phyloP scores from a whole-genome alignment of 2,888 invertebrate species.

The Dusona sp. region DNA sequence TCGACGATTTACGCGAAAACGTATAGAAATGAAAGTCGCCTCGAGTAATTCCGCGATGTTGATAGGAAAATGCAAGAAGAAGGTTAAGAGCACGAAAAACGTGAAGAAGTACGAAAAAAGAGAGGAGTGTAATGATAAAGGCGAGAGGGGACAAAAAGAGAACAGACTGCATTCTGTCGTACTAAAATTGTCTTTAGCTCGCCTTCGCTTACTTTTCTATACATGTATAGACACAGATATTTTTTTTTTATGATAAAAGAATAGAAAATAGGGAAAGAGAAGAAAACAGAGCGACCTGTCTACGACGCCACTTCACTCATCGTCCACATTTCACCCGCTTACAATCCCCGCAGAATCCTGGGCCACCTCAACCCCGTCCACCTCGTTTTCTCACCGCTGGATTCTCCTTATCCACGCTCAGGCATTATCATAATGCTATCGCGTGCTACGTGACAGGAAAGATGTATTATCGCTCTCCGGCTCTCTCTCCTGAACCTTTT shows the following conservation, averaged over 20 bases:
- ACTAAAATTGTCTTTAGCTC: constrained; percentile 8
- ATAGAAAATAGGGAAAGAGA: constrained; percentile 60
- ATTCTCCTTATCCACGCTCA: constrained; percentile 79
- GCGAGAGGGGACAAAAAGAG: not conserved
- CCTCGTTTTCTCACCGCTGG: constrained; percentile 67
- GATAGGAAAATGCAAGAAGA: constrained; percentile 13
- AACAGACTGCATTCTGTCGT: not conserved
- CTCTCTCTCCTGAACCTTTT: not conserved
- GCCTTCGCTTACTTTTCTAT: constrained; percentile 3
- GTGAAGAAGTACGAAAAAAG: constrained; percentile 2
- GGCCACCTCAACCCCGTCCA: constrained; percentile 33
- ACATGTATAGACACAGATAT: not conserved
- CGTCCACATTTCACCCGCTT: constrained; percentile 75
- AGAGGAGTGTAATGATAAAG: constrained; percentile 3
- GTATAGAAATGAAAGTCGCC: constrained; percentile 61
- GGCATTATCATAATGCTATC: constrained; percentile 83
- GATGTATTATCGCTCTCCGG: constrained; percentile 78
- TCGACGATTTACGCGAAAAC: constrained; percentile 57
- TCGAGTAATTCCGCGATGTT: constrained; percentile 52
- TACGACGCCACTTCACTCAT: constrained; percentile 77
- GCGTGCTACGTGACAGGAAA: constrained; percentile 82
- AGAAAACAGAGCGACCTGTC: constrained; percentile 69
- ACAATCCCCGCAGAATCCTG: constrained; percentile 62
- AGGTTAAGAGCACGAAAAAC: not conserved
- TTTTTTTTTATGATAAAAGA: constrained; percentile 14